These are phyloP conservation scores for Punctoribates punctum DNA, from an alignment of 2,888 invertebrate genomes.

Conservation along the genomic window DNA sequence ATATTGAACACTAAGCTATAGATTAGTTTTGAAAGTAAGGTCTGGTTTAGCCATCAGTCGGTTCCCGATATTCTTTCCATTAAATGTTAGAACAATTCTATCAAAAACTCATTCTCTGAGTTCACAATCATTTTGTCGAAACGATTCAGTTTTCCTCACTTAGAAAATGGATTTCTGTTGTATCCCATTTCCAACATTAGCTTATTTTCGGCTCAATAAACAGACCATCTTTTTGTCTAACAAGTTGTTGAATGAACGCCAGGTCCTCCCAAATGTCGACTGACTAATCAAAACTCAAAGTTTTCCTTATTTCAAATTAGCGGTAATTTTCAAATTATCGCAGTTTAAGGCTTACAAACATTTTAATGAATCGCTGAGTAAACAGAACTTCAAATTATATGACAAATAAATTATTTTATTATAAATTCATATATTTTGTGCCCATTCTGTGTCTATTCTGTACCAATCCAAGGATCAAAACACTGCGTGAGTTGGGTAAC, in stretches of 20 bases:
- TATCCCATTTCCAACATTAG: constrained; percentile 11
- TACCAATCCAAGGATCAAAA: no score
- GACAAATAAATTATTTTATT: constrained; percentile 14
- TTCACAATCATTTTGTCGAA: background rate
- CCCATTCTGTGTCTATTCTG: no score
- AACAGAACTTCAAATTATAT: background rate
- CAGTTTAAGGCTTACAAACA: background rate
- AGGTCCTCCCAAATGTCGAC: background rate
- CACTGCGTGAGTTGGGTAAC: no score
- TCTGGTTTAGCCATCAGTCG: background rate
- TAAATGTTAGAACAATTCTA: constrained; percentile 17
- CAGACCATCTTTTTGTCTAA: constrained; percentile 1
- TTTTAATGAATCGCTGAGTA: constrained; percentile 6
- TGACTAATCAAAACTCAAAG: background rate
- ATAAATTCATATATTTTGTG: background rate
- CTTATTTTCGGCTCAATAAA: constrained; percentile 9
- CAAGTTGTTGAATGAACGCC: background rate
- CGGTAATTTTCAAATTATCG: background rate
- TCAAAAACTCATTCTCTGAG: constrained; percentile 17
- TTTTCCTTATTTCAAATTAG: background rate
- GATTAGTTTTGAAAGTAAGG: background rate
- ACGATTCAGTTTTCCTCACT: background rate
- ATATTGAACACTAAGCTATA: constrained; percentile 20
- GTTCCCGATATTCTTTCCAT: background rate
- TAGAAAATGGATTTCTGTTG: constrained; percentile 2